Percentiles rank a stretch among this genome's conserved stretches.
These are phyloP conservation scores for Mormyrops boulengeri DNA, from an alignment of 2,797 vertebrate species.

Conservation along the genomic window DNA sequence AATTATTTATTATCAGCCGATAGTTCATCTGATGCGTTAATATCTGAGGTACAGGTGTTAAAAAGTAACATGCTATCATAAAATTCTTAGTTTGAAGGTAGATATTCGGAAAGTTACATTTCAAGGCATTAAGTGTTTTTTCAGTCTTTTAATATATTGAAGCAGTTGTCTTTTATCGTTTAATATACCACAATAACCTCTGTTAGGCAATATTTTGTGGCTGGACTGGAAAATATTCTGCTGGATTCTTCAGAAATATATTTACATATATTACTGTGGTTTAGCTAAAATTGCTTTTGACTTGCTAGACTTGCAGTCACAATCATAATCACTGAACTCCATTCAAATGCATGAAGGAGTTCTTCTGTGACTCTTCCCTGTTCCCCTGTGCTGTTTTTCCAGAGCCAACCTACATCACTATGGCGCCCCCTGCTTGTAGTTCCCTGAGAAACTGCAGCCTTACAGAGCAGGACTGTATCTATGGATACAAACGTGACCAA, in stretches of 20 bases:
- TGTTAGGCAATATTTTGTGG: not conserved
- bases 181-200: not conserved
- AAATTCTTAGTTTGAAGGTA: not conserved
- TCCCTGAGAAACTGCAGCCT: constrained; percentile 70
- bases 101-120: not conserved
- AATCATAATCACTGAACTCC: constrained; percentile 12
- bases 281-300: constrained; percentile 8
- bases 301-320: constrained; percentile 8
- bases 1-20: not conserved
- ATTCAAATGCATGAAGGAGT: constrained; percentile 11
- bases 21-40: not conserved
- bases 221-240: not conserved
- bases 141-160: not conserved
- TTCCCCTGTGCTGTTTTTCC: not conserved
- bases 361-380: not conserved
- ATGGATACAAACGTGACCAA: constrained; percentile 68
- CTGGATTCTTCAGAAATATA: not conserved
- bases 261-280: constrained; percentile 11
- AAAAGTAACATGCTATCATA: not conserved
- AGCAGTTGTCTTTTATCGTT: not conserved
- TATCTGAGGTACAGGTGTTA: not conserved
- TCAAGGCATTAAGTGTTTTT: not conserved
- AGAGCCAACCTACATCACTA: constrained; percentile 84
- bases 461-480: constrained; percentile 68
- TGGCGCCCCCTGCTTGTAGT: constrained; percentile 72